These are phyloP conservation scores for Drosophila koepferae DNA, from an alignment of 2,888 invertebrate genomes.

Conservation along the genomic window DNA sequence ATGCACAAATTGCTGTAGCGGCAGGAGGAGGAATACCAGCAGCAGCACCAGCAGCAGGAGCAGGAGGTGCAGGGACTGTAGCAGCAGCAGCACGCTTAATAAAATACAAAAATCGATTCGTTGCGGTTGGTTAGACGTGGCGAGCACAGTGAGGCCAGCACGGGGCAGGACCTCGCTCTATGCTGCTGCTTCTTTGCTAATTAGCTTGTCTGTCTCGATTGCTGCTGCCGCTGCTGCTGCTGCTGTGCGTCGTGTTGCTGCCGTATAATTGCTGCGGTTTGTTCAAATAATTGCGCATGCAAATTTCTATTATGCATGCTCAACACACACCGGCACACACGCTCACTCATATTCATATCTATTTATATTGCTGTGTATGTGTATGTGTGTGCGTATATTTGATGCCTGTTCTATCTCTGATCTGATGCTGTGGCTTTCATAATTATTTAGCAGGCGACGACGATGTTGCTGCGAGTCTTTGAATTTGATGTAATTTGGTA, in stretches of 20 bases:
- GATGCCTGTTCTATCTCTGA: conserved; percentile 77
- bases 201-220: conserved; percentile 68
- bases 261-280: conserved; percentile 78
- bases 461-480: conserved; percentile 46
- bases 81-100: conserved; percentile 63
- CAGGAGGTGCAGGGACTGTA: neutral
- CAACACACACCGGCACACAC: conserved; percentile 2
- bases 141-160: neutral
- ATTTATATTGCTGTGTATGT: conserved; percentile 10
- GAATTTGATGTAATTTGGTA: conserved; percentile 82
- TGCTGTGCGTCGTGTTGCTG: conserved; percentile 62
- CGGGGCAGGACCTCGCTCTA: conserved; percentile 25
- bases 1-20: conserved; percentile 68
- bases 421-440: conserved; percentile 65
- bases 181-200: conserved; percentile 57
- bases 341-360: neutral
- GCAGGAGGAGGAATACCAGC: conserved; percentile 2
- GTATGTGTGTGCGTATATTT: conserved; percentile 15
- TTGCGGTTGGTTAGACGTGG: conserved; percentile 47
- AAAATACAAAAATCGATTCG: conserved; percentile 83
- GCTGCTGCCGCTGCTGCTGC: conserved; percentile 24
- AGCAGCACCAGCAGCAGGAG: conserved; percentile 6
- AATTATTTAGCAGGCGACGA: conserved; percentile 70
- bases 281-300: conserved; percentile 80
- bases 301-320: conserved; percentile 76